phyloP scores from a whole-genome alignment of 2,888 invertebrate genomes.

The Eugnorisma glareosa region DNA sequence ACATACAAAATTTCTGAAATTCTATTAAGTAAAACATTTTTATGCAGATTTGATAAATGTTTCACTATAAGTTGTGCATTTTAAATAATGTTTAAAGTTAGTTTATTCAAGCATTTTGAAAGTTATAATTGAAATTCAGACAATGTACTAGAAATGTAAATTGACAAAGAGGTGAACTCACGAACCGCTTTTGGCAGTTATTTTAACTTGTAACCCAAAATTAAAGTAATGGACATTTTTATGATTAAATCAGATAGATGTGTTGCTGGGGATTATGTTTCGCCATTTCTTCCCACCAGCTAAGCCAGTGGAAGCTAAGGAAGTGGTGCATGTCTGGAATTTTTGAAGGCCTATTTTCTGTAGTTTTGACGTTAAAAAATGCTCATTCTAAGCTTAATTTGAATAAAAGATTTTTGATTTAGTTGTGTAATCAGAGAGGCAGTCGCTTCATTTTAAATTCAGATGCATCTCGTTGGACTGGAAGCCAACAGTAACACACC shows the following conservation, averaged over 20 bases:
- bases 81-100: conserved; percentile 26
- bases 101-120: conserved; percentile 26
- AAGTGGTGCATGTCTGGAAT: background rate
- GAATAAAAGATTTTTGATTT: background rate
- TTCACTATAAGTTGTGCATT: conserved; percentile 11
- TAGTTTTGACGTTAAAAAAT: background rate
- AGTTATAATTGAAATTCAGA: conserved; percentile 36
- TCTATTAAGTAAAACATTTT: conserved; percentile 1
- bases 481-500: too few species aligned
- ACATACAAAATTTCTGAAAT: conserved; percentile 23
- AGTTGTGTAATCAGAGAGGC: background rate
- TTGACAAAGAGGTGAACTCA: conserved; percentile 16
- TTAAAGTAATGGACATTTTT: background rate
- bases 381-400: background rate
- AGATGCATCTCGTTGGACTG: background rate
- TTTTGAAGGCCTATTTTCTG: background rate
- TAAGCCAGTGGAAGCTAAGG: too few species aligned
- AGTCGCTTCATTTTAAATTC: background rate
- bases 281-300: background rate
- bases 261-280: background rate
- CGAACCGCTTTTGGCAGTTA: background rate
- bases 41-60: conserved; percentile 21
- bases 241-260: background rate
- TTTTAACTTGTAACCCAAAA: conserved; percentile 13
- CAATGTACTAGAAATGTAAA: conserved; percentile 27